A percentile compares a stretch with the other conserved stretches of the same genome.
Conservation (phyloP, 2,113 vertebrate species). For the Isurus oxyrinchus region DNA sequence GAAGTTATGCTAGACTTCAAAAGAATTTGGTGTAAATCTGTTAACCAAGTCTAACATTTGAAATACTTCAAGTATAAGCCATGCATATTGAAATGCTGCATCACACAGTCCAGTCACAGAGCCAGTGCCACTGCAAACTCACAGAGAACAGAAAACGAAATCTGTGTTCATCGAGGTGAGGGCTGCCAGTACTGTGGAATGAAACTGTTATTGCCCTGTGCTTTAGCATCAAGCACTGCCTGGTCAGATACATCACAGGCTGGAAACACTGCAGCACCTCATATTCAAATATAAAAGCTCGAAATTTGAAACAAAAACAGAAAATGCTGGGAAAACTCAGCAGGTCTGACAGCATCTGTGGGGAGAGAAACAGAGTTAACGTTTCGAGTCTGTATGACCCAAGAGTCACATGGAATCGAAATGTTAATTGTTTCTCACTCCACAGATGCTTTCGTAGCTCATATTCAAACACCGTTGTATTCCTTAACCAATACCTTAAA, state of each 20-base stretch:
- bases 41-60: neutral
- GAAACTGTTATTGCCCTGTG: neutral
- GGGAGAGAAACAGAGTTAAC: too few relatives aligned
- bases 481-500: too few relatives aligned
- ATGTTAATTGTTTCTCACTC: too few relatives aligned
- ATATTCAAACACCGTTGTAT: neutral
- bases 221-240: neutral
- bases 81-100: neutral
- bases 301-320: too few relatives aligned
- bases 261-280: neutral
- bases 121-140: neutral
- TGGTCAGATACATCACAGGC: neutral
- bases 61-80: neutral
- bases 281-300: neutral
- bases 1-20: neutral
- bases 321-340: too few relatives aligned
- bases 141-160: neutral
- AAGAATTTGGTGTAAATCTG: neutral
- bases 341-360: too few relatives aligned
- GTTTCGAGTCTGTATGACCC: too few relatives aligned
- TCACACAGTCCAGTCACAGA: neutral
- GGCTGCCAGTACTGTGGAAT: neutral
- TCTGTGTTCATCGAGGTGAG: neutral
- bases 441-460: too few relatives aligned
- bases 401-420: too few relatives aligned